phyloP scores from a whole-genome alignment of 2,113 vertebrate species.

The Clarias magur region DNA sequence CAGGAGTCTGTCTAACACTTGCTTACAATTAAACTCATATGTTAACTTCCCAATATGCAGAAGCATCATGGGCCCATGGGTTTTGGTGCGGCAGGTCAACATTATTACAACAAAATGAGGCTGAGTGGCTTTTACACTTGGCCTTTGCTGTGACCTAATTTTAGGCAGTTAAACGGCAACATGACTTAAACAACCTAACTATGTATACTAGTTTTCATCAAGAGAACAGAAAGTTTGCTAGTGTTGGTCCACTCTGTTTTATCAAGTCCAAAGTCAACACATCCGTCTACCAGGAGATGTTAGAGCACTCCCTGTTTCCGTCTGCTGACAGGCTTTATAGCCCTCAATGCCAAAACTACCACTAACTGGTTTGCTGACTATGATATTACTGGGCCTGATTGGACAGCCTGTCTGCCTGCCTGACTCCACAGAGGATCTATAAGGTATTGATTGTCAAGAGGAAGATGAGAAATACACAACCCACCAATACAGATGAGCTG shows the following conservation, averaged over 20 bases:
- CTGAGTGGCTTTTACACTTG: not conserved
- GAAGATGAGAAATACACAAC: no score
- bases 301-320: no score
- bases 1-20: slow-evolving; percentile 31
- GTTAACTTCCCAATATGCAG: not conserved
- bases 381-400: no score
- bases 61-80: not conserved
- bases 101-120: not conserved
- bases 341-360: no score
- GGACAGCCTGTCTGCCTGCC: no score
- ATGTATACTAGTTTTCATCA: not conserved
- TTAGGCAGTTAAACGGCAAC: not conserved
- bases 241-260: not conserved
- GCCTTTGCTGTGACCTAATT: not conserved
- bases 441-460: no score
- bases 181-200: not conserved
- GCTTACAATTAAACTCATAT: slow-evolving; percentile 13
- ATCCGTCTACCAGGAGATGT: no score
- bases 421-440: no score
- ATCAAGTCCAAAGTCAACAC: no score
- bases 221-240: not conserved
- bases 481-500: no score
- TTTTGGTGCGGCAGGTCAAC: not conserved
- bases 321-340: no score
- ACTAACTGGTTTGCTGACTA: no score